phyloP scores from a whole-genome alignment of 2,113 vertebrate genomes.

The Leptobrachium leishanense region DNA sequence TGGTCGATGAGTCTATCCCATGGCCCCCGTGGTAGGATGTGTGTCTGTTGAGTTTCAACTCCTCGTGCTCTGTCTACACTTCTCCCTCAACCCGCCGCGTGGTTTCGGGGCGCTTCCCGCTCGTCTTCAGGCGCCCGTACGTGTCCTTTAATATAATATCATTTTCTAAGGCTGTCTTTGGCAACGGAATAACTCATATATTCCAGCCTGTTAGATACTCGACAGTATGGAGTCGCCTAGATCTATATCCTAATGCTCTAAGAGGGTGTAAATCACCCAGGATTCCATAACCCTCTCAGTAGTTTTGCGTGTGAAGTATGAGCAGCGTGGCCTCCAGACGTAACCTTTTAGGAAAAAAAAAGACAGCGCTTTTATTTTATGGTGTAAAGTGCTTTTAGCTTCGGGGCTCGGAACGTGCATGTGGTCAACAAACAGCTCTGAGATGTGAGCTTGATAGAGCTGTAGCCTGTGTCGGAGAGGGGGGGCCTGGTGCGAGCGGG shows the following conservation, averaged over 20 bases:
- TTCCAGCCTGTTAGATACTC: conserved; percentile 71
- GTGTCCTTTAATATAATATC: conserved; percentile 77
- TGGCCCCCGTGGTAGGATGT: background rate
- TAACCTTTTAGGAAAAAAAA: conserved; percentile 81
- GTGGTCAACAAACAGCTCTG: conserved; percentile 77
- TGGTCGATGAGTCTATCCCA: conserved; percentile 5
- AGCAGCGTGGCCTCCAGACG: conserved; percentile 77
- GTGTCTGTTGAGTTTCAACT: background rate
- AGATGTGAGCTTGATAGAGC: conserved; percentile 55
- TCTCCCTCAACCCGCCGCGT: too few relatives aligned
- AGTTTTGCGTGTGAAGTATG: conserved; percentile 82
- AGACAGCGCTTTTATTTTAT: conserved; percentile 83
- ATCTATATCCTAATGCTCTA: conserved; percentile 77
- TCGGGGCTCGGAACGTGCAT: conserved; percentile 76
- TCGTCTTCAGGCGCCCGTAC: conserved; percentile 71
- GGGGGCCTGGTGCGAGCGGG: conserved; percentile 43
- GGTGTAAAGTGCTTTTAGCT: conserved; percentile 83
- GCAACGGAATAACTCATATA: conserved; percentile 76
- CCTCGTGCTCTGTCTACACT: too few relatives aligned
- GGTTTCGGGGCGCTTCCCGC: conserved; percentile 14
- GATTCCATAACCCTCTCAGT: conserved; percentile 80
- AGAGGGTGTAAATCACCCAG: conserved; percentile 76
- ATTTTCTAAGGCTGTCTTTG: conserved; percentile 62
- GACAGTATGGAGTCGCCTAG: conserved; percentile 69
- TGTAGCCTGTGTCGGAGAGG: conserved; percentile 48